Conservation (phyloP, 2,888 invertebrate species). For the Chrysolina haemoptera region DNA sequence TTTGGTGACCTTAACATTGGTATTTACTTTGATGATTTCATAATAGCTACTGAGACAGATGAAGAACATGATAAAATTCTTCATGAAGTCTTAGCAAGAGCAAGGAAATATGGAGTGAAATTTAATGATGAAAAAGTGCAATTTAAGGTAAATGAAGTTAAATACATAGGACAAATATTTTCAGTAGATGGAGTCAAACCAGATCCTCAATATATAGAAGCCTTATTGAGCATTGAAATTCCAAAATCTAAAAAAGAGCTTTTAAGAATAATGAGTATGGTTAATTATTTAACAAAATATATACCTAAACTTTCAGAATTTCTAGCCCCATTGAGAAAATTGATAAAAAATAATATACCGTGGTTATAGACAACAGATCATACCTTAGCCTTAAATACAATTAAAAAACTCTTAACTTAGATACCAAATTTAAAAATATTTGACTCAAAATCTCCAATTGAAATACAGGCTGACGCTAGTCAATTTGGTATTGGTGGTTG, state of each 20-base stretch:
- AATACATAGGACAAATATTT: slow-evolving; percentile 20
- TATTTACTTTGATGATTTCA: neutral
- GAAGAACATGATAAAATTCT: neutral
- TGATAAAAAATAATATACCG: neutral
- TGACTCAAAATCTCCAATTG: neutral
- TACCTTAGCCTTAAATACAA: neutral
- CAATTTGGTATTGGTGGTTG: slow-evolving; percentile 33
- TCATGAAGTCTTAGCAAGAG: slow-evolving; percentile 17
- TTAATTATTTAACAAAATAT: slow-evolving; percentile 17
- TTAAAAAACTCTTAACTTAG: neutral
- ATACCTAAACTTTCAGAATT: neutral
- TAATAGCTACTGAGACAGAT: neutral
- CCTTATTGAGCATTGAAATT: slow-evolving; percentile 20
- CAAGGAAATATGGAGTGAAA: slow-evolving; percentile 17
- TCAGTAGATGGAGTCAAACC: slow-evolving; percentile 25
- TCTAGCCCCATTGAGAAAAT: neutral
- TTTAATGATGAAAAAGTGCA: slow-evolving; percentile 28
- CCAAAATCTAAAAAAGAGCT: slow-evolving; percentile 8
- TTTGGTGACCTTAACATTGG: no score
- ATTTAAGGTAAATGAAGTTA: slow-evolving; percentile 29
- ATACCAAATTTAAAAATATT: slow-evolving; percentile 1
- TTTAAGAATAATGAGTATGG: slow-evolving; percentile 17
- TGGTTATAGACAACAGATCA: neutral
- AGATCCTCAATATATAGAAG: slow-evolving; percentile 23
- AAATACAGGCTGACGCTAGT: slow-evolving; percentile 10